phyloP scores from a whole-genome alignment of 2,888 invertebrate genomes.

The Hypolimnas misippus region DNA sequence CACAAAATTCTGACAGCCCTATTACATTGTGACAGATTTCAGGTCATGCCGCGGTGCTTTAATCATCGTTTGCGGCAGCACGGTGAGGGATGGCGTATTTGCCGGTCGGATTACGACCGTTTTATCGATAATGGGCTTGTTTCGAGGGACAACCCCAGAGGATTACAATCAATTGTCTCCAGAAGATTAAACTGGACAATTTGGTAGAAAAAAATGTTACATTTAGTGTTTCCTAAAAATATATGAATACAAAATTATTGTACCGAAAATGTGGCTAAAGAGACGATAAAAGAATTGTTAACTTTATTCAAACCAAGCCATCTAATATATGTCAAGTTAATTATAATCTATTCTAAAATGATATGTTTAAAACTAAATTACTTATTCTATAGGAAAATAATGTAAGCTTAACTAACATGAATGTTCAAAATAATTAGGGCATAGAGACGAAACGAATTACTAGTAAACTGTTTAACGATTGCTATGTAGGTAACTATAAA shows the following conservation, averaged over 20 bases:
- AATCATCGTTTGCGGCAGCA: constrained; percentile 54
- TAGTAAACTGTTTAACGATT: background rate
- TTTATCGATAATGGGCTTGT: constrained; percentile 55
- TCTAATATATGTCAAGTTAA: too few relatives aligned
- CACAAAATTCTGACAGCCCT: too few relatives aligned
- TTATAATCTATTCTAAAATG: too few relatives aligned
- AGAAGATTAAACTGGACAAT: constrained; percentile 26
- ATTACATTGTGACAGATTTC: constrained; percentile 48
- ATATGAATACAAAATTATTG: background rate
- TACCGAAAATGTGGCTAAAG: background rate
- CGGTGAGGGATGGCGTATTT: constrained; percentile 60
- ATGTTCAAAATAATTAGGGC: background rate
- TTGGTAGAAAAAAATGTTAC: background rate
- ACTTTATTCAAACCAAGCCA: too few relatives aligned
- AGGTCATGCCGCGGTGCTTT: constrained; percentile 50
- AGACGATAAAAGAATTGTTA: too few relatives aligned
- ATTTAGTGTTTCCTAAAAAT: background rate
- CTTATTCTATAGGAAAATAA: too few relatives aligned
- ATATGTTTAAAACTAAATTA: too few relatives aligned
- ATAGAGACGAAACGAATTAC: background rate
- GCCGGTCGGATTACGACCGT: constrained; percentile 58
- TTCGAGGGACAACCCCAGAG: constrained; percentile 41
- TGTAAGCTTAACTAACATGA: too few relatives aligned
- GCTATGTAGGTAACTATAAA: too few relatives aligned
- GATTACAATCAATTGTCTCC: constrained; percentile 43